Base-by-base conservation (phyloP, 1,140 invertebrate genomes). In the Zaprionus lachaisei region DNA sequence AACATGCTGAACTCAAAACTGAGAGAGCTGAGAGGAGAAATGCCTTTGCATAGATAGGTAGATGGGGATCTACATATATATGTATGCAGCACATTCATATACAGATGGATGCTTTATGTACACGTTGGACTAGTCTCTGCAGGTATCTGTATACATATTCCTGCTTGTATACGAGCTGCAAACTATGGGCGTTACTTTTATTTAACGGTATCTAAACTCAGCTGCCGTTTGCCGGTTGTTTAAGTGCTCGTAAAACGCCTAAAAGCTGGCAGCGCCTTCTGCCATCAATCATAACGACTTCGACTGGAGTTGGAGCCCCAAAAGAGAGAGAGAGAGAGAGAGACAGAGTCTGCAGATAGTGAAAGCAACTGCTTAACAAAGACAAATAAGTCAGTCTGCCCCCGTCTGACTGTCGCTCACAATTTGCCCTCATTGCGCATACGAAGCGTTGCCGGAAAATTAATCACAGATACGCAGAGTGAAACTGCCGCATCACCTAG, bases 161-260 rank as follows among this genome's bases (percentile, higher is more conserved):
- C 22, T 41, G 12, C 24, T 9, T 20, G 41, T 56, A 54, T 41
- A 73, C 24, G 44, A 76, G 55, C 67, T 77, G 77, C 55, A 80
- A 83, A 80, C 81, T 81, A 78, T 80, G 64, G 65, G 66, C 66
- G 66, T 74, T 61, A 34, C 34, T 66, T 80, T 82, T 86, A 69
- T 82, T 82, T 86, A 82, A 84, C 73, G 54, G 15, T 69, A 73
- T 81, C 79, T 64, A 70, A 82, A 78, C 83, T 70, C 76, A 67
- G 60, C 72, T 51, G 54, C 12, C 38, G 31, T 44, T 62, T 79
- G 74, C 49, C 75, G 37, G 24, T 79, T 67, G 58, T 62, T 69
- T 77, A 82, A 82, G 70, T 67, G 81, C 74, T 81, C 78, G 68
- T 89, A 87, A 87, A 87, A 83, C 58, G 84, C 75, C 84, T 65